These are phyloP conservation scores for Thunnus albacares DNA, from an alignment of 2,797 vertebrate genomes.

Conservation along the genomic window DNA sequence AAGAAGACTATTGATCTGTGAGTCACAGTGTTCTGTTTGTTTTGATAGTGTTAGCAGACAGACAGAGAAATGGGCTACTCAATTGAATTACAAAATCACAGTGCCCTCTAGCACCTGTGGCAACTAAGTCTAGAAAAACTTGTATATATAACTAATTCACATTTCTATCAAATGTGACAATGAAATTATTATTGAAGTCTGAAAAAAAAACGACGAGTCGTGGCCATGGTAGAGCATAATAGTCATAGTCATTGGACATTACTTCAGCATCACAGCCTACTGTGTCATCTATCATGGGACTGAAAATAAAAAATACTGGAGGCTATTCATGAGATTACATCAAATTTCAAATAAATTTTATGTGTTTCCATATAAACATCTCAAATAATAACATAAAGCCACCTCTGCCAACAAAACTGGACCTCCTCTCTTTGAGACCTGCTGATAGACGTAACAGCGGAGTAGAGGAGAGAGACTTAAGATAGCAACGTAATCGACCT, in stretches of 20 bases:
- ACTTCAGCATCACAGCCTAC: neutral
- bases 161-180: neutral
- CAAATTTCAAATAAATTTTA: neutral
- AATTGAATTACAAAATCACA: conserved; percentile 18
- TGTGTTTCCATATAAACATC: neutral
- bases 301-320: neutral
- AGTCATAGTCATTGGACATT: no score
- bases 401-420: neutral
- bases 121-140: neutral
- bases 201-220: no score
- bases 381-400: neutral
- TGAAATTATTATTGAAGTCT: neutral
- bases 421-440: neutral
- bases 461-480: no score
- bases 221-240: neutral
- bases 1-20: no score
- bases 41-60: no score
- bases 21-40: no score
- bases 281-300: neutral
- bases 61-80: neutral
- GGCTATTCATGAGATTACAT: neutral
- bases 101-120: conserved; percentile 1
- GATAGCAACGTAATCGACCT: no score
- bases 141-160: neutral
- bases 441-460: no score